Percentiles rank a stretch among this genome's conserved stretches.
Evolutionary conservation across 2,113 vertebrate genomes (phyloP).

Genomic region (Otus sunia): DNA sequence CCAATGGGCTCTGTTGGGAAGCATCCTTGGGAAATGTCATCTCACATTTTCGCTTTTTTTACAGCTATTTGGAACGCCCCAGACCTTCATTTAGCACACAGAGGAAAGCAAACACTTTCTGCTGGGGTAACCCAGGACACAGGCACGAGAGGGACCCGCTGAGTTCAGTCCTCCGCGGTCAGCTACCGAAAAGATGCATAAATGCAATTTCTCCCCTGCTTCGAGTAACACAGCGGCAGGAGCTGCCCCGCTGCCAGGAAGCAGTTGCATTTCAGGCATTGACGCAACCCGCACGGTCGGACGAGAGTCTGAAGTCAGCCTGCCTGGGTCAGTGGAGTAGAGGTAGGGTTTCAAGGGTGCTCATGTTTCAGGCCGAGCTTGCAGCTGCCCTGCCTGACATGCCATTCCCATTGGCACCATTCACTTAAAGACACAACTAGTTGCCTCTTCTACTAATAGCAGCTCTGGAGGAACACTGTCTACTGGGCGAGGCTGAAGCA

Average conservation of each 20-base stretch:
- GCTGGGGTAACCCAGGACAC: background rate
- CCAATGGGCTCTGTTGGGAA: background rate
- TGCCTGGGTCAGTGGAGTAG: slow-evolving; percentile 11
- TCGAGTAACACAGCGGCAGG: background rate
- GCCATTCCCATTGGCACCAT: slow-evolving; percentile 28
- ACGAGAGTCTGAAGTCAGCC: slow-evolving; percentile 11
- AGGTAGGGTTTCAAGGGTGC: slow-evolving; percentile 72
- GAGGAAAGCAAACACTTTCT: background rate
- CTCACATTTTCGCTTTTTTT: background rate
- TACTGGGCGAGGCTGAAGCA: background rate
- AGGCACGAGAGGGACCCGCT: background rate
- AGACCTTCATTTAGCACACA: background rate
- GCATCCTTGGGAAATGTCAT: background rate
- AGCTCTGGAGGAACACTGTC: background rate
- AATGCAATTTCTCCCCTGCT: background rate
- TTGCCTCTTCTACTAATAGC: background rate
- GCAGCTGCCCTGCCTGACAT: slow-evolving; percentile 52
- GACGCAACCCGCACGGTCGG: background rate
- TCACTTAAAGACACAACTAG: slow-evolving; percentile 64
- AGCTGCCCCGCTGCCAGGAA: background rate
- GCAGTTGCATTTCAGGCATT: slow-evolving; percentile 19
- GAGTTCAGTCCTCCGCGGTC: background rate
- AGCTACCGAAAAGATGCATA: background rate
- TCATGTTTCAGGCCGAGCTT: slow-evolving; percentile 77
- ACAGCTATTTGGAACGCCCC: background rate